Base-by-base conservation (phyloP, 2,888 invertebrate genomes). In the Drosophila cognata region DNA sequence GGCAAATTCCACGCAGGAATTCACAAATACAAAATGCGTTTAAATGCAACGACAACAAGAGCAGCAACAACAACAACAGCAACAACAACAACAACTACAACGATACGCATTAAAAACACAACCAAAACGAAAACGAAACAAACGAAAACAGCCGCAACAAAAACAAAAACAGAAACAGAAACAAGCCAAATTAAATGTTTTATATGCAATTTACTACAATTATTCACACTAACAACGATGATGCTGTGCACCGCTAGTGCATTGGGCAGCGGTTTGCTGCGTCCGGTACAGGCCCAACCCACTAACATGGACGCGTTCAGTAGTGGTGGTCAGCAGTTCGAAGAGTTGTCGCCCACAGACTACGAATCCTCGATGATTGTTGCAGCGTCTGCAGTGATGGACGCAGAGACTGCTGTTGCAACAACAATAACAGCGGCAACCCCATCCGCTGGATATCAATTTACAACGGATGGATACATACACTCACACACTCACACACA, bases 1-100 rank as follows among this genome's bases (percentile, higher is more conserved):
- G 75, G 74, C 74, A 77, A 89, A 89, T 88, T 80, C 82, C 82
- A 61, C 60, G 65, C 76, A 70, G 84, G 84, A 84, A 84, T 80
- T 70, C 69, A 82, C 84, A 63, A 80, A 70, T 69, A 74, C 85
- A 85, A 85, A 89, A 85, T 85, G 85, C 82, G 88, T 89, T 87
- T 89, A 88, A 85, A 72, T 88, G 85, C 88, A 82, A 80, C 88
- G 74, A 60, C 86, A 61, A 48, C 81, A 79, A 67, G 57, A 75
- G 58, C 79, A 75, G 51, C 67, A 79, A 11, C 6, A 21, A 7
- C 52, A 36, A 5, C n/a, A 74, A 36, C 78, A 65, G 50, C 69
- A 77, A 65, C 66, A 70, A 50, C 28, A 29, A 29, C 51, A 50
- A 48, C 48, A 7, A 48, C 25, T 13, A 18, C 25, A 51, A 33